These are phyloP conservation scores for Euphonia xanthogaster DNA, from an alignment of 2,797 vertebrate species.

Conservation along the genomic window DNA sequence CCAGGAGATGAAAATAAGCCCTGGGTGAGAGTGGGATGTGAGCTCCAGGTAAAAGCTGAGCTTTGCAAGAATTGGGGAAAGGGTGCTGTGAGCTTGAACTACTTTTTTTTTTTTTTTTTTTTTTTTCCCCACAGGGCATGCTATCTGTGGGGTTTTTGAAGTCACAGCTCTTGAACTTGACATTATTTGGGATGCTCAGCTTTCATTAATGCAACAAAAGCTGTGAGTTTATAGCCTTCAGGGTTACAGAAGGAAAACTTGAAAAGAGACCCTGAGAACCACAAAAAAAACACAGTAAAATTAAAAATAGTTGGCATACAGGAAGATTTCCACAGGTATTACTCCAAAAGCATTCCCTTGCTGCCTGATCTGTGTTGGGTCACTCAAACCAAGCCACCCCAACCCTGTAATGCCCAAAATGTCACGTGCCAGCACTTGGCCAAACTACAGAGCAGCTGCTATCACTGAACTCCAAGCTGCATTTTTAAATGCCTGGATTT, in stretches of 20 bases:
- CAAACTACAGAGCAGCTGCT: neutral
- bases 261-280: neutral
- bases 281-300: neutral
- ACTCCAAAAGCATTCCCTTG: neutral
- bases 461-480: neutral
- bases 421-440: accelerated
- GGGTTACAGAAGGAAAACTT: neutral
- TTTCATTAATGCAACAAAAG: slow-evolving; percentile 2
- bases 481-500: neutral
- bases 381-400: neutral
- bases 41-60: neutral
- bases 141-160: neutral
- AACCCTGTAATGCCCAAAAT: neutral
- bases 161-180: neutral
- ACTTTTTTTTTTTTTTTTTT: neutral
- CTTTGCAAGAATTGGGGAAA: neutral
- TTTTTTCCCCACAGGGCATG: accelerated
- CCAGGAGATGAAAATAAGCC: neutral
- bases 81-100: neutral
- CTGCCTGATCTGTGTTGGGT: neutral
- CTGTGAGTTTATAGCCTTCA: neutral
- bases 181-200: neutral
- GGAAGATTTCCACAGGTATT: neutral
- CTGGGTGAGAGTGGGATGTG: neutral
- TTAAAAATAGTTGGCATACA: neutral